Percentiles rank a stretch among this genome's conserved stretches.
Conservation (phyloP, 2,888 invertebrate genomes). For the Leucophenga maculata region DNA sequence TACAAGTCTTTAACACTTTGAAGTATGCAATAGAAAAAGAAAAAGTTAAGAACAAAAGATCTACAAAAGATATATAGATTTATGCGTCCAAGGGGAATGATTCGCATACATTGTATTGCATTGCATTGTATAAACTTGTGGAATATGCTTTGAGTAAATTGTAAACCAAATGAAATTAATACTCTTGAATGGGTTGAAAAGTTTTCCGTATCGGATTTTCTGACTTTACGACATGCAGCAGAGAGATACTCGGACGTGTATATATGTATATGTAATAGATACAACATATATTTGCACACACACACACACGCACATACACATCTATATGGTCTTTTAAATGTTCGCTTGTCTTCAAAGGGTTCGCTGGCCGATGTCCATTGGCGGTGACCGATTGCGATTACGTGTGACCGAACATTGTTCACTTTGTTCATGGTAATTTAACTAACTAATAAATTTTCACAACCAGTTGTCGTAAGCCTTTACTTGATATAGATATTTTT, state of each 20-base stretch:
- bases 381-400: conserved; percentile 27
- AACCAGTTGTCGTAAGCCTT: conserved; percentile 16
- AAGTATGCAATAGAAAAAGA: conserved; percentile 16
- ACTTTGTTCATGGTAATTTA: conserved; percentile 31
- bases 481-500: neutral
- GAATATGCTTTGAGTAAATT: conserved; percentile 1
- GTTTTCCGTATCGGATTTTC: conserved; percentile 3
- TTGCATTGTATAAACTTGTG: too few species aligned
- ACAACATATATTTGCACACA: neutral
- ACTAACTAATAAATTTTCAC: conserved; percentile 28
- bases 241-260: neutral
- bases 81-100: conserved; percentile 5
- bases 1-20: conserved; percentile 1
- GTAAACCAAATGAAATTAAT: conserved; percentile 28
- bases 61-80: neutral
- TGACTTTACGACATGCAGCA: neutral
- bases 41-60: neutral
- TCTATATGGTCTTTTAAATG: neutral
- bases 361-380: neutral
- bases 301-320: too few species aligned
- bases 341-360: neutral
- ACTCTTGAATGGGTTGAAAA: conserved; percentile 17
- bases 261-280: too few species aligned
- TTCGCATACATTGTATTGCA: neutral
- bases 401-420: conserved; percentile 25